phyloP scores from a whole-genome alignment of 1,140 invertebrate genomes.

The Bombus difficillimus region DNA sequence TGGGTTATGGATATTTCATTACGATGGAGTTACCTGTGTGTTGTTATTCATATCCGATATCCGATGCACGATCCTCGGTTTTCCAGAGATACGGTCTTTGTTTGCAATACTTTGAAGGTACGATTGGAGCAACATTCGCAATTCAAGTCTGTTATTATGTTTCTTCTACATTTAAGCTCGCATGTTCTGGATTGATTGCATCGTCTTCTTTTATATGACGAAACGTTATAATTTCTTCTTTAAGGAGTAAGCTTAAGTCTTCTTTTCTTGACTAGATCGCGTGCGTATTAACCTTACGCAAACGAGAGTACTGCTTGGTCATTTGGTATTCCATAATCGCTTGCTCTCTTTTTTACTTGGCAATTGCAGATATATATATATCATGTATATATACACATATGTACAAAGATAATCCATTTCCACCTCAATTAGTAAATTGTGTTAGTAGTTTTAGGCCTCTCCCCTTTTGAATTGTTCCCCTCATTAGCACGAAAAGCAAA shows the following conservation, averaged over 20 bases:
- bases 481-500: slow-evolving; percentile 73
- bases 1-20: neutral
- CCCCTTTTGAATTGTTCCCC: slow-evolving; percentile 50
- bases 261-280: slow-evolving; percentile 50
- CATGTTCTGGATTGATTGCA: slow-evolving; percentile 1
- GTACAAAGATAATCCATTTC: neutral
- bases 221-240: slow-evolving; percentile 40
- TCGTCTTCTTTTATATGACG: slow-evolving; percentile 39
- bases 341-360: neutral
- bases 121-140: neutral
- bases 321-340: slow-evolving; percentile 2
- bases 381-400: neutral
- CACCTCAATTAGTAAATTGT: slow-evolving; percentile 26
- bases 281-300: neutral
- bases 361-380: neutral
- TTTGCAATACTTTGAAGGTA: neutral
- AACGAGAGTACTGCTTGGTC: neutral
- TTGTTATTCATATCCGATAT: neutral
- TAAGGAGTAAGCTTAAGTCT: slow-evolving; percentile 7
- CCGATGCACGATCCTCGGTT: neutral
- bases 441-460: slow-evolving; percentile 54
- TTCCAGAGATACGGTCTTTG: neutral
- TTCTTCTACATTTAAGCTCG: neutral
- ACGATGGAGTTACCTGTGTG: neutral
- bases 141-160: neutral